These are phyloP conservation scores for Mus spretus DNA, from an alignment of 2,797 vertebrate species.

Conservation along the genomic window DNA sequence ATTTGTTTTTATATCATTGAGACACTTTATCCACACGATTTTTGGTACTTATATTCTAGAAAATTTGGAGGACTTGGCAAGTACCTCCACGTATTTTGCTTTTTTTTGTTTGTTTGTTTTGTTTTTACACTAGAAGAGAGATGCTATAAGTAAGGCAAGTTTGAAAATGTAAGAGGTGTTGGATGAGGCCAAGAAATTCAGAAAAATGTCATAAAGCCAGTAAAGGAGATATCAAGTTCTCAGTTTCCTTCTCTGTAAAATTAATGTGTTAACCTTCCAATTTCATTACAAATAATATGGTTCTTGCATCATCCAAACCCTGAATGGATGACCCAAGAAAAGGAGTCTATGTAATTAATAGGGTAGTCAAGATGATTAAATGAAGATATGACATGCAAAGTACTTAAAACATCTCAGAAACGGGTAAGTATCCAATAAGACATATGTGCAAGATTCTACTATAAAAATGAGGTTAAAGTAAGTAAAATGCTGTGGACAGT, in stretches of 20 bases:
- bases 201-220: background rate
- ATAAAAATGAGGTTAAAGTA: background rate
- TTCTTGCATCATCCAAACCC: conserved; percentile 17
- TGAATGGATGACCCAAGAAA: conserved; percentile 4
- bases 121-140: conserved; percentile 23
- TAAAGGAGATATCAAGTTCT: background rate
- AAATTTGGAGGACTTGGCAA: background rate
- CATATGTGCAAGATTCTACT: background rate
- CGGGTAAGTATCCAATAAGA: background rate
- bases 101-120: no score
- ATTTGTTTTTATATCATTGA: conserved; percentile 40
- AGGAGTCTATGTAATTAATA: background rate
- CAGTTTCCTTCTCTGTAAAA: conserved; percentile 21
- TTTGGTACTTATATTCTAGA: conserved; percentile 28
- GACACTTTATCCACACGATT: conserved; percentile 1
- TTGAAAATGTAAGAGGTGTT: background rate
- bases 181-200: background rate
- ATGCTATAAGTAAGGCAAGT: conserved; percentile 13
- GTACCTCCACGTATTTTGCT: background rate
- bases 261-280: background rate
- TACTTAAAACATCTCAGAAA: background rate
- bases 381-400: background rate
- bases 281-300: conserved; percentile 20
- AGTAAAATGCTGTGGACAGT: background rate
- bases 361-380: background rate